Evolutionary conservation across 2,113 vertebrate genomes (phyloP).

Genomic region (Hemiscyllium ocellatum): DNA sequence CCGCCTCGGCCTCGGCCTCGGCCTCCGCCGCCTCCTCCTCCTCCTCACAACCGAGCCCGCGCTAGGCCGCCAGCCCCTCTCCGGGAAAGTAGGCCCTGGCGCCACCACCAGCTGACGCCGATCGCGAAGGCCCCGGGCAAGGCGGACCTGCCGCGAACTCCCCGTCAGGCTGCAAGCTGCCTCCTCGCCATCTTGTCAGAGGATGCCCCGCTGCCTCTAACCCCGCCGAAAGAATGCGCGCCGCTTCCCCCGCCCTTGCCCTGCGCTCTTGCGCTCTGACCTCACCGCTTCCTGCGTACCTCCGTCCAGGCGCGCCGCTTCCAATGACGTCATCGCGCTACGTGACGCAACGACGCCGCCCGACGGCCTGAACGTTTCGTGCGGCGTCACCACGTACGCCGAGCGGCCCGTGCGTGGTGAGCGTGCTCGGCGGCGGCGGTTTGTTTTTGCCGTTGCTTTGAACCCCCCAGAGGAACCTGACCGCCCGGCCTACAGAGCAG

Average conservation of each 20-base stretch:
- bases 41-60: not conserved
- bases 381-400: too few relatives aligned
- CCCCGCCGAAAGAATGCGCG: constrained; percentile 7
- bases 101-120: not conserved
- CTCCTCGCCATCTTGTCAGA: constrained; percentile 76
- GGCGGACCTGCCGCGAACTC: constrained; percentile 35
- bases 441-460: too few relatives aligned
- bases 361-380: too few relatives aligned
- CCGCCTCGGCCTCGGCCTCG: not conserved
- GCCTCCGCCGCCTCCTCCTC: too few relatives aligned
- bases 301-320: not conserved
- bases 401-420: too few relatives aligned
- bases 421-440: too few relatives aligned
- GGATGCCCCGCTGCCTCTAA: not conserved
- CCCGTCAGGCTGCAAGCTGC: constrained; percentile 53
- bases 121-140: not conserved
- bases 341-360: not conserved
- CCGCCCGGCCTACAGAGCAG: too few relatives aligned
- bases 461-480: too few relatives aligned
- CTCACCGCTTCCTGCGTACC: not conserved
- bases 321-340: not conserved
- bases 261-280: accelerated
- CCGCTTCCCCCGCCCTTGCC: not conserved
- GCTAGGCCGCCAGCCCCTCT: constrained; percentile 17
- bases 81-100: not conserved